Evolutionary conservation across 2,797 vertebrate genomes (phyloP), one percentile per base, ranked within the genome.

Genomic region (Sparus aurata): DNA sequence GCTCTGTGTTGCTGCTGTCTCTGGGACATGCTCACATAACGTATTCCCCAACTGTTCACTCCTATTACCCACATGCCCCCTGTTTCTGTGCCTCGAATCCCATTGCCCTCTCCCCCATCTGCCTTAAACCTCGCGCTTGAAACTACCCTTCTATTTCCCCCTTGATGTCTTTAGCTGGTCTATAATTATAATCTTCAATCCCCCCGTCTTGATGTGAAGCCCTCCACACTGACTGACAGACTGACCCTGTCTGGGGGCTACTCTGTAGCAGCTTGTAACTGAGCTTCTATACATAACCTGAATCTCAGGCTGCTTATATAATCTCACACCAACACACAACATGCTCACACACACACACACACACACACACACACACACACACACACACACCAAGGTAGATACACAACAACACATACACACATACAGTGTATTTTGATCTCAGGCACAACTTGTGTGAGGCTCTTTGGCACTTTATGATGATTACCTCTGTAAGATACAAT

Each of bases 1-100:
- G 97, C 97, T 5, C 96, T 99, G 77, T 99, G 98, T 91, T 99
- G 98, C 94, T 99, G 98, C 94, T 99, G 98, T 89, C 97, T 99
- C 65, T 99, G 97, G 97, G 98, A 98, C 92, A 98, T 98, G 97
- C 95, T 99, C 87, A 99, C 97, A 94, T 98, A 97, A 93, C 68
- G 53, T 60, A 16, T 59, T 79, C 62, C 50, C 41, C 38, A 12
- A 50, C 54, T 38, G 55, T 43, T 73, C 43, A 18, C 57, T 65
- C 71, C 73, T 47, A 30, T 79, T 73, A 58, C 73, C 62, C 73
- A 25, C 43, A 18, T 23, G 20, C 63, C 30, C 62, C 52, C 41
- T n/a, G 47, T 84, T 81, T 91, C 77, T 89, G 87, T 92, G 92
- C 91, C 90, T 92, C 78, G 12, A 83, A 67, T 70, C 83, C 77